A percentile compares a stretch with the other conserved stretches of the same genome.
Conservation (phyloP, 2,797 vertebrate genomes). For the Scyliorhinus canicula region DNA sequence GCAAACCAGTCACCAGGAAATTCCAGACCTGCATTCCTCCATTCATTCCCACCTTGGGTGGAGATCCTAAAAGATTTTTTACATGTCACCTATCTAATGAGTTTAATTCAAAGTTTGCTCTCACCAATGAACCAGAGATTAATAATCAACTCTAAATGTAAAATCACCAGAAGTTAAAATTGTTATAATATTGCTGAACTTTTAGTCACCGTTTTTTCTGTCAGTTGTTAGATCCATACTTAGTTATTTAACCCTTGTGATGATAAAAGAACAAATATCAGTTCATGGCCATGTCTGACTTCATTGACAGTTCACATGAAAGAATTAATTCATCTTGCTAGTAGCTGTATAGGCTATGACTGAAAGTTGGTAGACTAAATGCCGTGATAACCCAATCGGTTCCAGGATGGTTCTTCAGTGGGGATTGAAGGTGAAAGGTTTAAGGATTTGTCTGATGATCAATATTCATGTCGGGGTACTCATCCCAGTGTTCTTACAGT, state of each 20-base stretch:
- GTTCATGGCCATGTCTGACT: background rate
- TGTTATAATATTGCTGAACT: too few species aligned
- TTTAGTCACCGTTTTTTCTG: background rate
- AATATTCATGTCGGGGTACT: background rate
- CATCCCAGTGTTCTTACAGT: background rate
- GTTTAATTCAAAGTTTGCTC: background rate
- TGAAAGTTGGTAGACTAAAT: background rate
- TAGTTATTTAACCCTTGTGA: background rate
- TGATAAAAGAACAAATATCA: background rate
- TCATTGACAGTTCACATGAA: background rate
- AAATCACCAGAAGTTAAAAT: too few species aligned
- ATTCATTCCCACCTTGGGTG: too few species aligned
- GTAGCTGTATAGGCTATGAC: too few species aligned
- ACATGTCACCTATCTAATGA: background rate
- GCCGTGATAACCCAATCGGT: background rate
- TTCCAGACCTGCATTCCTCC: too few species aligned
- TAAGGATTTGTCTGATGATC: background rate
- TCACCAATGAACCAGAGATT: background rate
- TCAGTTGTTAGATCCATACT: background rate
- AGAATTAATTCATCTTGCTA: background rate
- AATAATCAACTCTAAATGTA: background rate
- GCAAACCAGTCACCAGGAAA: too few species aligned
- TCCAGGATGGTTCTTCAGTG: background rate
- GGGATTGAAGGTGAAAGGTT: background rate
- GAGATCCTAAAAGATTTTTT: background rate